Base-by-base conservation (phyloP, 2,113 vertebrate genomes). In the Motacilla alba region DNA sequence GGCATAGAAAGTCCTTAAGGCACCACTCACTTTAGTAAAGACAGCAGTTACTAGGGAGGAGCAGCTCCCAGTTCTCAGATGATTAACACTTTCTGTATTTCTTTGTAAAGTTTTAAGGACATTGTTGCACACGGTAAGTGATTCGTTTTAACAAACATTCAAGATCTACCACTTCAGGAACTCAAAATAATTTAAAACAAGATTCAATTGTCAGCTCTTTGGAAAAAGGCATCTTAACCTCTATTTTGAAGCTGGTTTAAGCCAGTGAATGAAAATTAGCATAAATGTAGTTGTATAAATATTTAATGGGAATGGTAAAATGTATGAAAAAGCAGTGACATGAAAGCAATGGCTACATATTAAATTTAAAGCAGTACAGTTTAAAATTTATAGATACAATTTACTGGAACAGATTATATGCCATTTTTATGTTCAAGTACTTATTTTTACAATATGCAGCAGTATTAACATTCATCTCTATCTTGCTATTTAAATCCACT, bases 161-260 rank as follows among this genome's bases (percentile, higher is more conserved):
- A 1, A 0, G 0, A 46, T 19, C 17, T 67, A 35, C 9, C 37
- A 14, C 2, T 50, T 44, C 20, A 46, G 19, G 13, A 84, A 44
- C 15, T 80, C 13, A 27, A 56, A 68, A 31, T 22, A 59, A 43
- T 47, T 43, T 27, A n/a, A 67, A 87, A 18, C 1, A 6, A 27
- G 33, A 43, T 53, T 33, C 2, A 62, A 4, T 24, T 41, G 3
- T 53, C 21, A 56, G 21, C 2, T 73, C 5, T 30, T 47, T 46
- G 28, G 19, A 53, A 58, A 86, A 89, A 66, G 43, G 0, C 0
- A 43, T 22, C 10, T 88, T 67, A 59, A 19, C 15, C 7, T 70
- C 10, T 47, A 26, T 53, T 81, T 58, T 92, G n/a, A 58, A 81
- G 17, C 1, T 63, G 4, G 6, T 75, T 70, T 75, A 41, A 79